These are phyloP conservation scores for Xiphydria camelus DNA, from an alignment of 2,888 invertebrate genomes.

Conservation along the genomic window DNA sequence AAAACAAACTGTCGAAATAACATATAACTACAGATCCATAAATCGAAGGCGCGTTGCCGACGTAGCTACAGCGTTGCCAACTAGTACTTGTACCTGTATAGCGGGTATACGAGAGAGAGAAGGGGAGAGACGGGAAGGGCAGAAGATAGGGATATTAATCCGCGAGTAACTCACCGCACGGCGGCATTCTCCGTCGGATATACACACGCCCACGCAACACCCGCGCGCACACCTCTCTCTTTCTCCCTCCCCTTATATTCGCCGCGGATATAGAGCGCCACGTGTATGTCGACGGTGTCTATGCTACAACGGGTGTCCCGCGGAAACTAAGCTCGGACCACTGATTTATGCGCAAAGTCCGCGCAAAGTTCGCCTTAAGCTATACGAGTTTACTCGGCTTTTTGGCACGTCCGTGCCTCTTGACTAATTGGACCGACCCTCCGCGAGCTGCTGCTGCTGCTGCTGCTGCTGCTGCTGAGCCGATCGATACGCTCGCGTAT, in stretches of 20 bases:
- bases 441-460: no score
- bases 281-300: no score
- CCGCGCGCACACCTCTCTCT: slow-evolving; percentile 5
- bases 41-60: slow-evolving; percentile 23
- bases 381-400: slow-evolving; percentile 40
- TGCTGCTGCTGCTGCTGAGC: no score
- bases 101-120: no score
- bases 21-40: slow-evolving; percentile 23
- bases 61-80: slow-evolving; percentile 18
- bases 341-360: slow-evolving; percentile 45
- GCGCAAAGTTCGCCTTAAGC: slow-evolving; percentile 35
- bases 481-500: no score
- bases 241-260: no score
- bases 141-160: slow-evolving; percentile 47
- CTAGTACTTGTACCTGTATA: slow-evolving; percentile 1
- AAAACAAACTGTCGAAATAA: slow-evolving; percentile 21
- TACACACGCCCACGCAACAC: slow-evolving; percentile 10
- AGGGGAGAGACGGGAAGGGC: no score
- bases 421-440: no score
- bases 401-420: slow-evolving; percentile 44
- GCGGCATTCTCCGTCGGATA: no score
- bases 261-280: no score
- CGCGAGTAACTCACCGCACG: slow-evolving; percentile 34
- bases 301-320: slow-evolving; percentile 36
- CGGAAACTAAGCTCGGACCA: slow-evolving; percentile 32